Evolutionary conservation across 2,797 vertebrate genomes (phyloP), one percentile per base, ranked within the genome.

Genomic region (Pipistrellus pipistrellus): DNA sequence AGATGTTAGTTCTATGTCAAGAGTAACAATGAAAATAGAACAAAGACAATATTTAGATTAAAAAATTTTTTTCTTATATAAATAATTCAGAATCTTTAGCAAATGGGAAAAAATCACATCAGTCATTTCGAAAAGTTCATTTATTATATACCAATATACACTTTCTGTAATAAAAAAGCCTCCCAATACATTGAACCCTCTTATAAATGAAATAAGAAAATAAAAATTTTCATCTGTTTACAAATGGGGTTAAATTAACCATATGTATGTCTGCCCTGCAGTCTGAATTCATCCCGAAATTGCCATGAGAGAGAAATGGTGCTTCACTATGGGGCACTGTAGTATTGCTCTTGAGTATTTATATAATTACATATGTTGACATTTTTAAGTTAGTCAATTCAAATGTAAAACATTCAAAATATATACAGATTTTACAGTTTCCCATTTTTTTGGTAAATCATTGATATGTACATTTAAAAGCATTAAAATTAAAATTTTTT

Each of bases 131-230:
- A 97, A 97, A 98, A 98, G 90, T 83, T 96, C 0, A 81, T 98
- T 98, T 98, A 97, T 98, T 98, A 85, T 97, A 85, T 96, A 95
- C 88, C 72, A 94, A 92, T 91, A 90, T 88, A 95, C 75, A 73
- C 38, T 89, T 94, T 96, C 90, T 91, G 59, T 93, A 97, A 96
- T 94, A 98, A 97, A 96, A 97, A 98, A 90, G 83, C 41, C 81
- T 96, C 90, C 92, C 64, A 93, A 91, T 83, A 38, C 73, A 95
- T 80, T 32, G 13, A 96, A 92, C 92, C 94, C 32, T n/a, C 48
- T 96, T 97, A 97, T 73, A 97, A 97, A 98, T 96, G 18, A 46
- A 95, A 91, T 96, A 97, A 96, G 94, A 97, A 97, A 96, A 90
- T 96, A 95, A 88, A 88, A 97, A 73, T 8, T 93, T 88, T 55